Percentiles rank a stretch among this genome's conserved stretches.
Conservation (phyloP, 2,888 invertebrate genomes). For the Eupithecia subumbrata region DNA sequence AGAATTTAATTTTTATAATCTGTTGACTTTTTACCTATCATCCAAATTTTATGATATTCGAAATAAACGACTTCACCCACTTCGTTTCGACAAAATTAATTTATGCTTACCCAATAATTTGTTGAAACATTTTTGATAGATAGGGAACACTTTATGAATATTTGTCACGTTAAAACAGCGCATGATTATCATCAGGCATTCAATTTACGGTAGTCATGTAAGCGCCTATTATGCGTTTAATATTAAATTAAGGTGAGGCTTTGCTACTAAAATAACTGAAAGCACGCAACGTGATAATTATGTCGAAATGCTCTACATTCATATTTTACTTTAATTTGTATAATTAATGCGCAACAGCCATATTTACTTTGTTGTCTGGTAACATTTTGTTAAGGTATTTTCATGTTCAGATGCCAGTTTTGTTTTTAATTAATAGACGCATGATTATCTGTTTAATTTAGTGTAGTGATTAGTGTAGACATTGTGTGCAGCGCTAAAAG, state of each 20-base stretch:
- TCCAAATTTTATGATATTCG: background rate
- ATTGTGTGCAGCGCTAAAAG: too few species aligned
- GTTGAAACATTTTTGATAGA: background rate
- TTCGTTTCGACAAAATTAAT: background rate
- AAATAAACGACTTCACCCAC: background rate
- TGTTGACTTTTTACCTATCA: background rate
- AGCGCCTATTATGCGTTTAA: slow-evolving; percentile 42
- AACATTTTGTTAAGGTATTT: background rate
- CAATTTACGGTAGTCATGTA: slow-evolving; percentile 41
- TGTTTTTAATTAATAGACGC: background rate
- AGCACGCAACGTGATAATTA: slow-evolving; percentile 46
- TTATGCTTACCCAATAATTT: background rate
- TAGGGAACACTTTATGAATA: background rate
- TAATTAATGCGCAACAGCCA: slow-evolving; percentile 23
- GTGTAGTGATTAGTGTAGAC: background rate
- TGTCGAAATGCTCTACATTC: slow-evolving; percentile 39
- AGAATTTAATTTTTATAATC: background rate
- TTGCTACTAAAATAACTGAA: slow-evolving; percentile 34
- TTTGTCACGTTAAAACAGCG: slow-evolving; percentile 6
- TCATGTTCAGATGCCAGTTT: background rate
- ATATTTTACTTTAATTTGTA: slow-evolving; percentile 31
- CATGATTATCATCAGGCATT: slow-evolving; percentile 31
- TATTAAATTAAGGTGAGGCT: slow-evolving; percentile 44
- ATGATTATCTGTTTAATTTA: background rate
- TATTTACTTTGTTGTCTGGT: slow-evolving; percentile 1